A percentile compares a stretch with the other conserved stretches of the same genome.
Conservation (phyloP, 1,140 invertebrate genomes). For the Mactra quadrangularis region DNA sequence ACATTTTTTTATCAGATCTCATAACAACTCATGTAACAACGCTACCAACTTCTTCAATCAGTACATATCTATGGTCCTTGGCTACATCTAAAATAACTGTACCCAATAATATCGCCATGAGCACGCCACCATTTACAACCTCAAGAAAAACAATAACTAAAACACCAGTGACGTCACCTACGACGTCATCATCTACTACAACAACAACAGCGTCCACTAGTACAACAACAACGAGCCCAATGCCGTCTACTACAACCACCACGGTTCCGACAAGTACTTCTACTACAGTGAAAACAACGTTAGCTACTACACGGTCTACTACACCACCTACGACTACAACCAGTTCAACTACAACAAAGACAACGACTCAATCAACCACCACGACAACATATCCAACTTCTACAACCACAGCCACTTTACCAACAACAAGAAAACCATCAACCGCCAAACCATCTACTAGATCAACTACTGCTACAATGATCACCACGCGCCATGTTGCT, state of each 20-base stretch:
- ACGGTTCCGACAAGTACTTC: neutral
- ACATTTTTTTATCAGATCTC: too few relatives aligned
- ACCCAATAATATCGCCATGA: neutral
- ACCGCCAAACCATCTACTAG: neutral
- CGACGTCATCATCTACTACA: neutral
- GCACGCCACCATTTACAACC: neutral
- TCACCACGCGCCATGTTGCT: too few relatives aligned
- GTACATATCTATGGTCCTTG: neutral
- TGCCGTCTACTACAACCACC: neutral
- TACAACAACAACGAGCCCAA: neutral
- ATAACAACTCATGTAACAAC: too few relatives aligned
- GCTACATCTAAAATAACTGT: neutral
- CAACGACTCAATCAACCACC: neutral
- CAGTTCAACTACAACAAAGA: neutral
- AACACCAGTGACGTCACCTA: neutral
- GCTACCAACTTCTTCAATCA: slow-evolving; percentile 2
- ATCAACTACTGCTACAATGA: neutral
- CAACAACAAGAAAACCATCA: neutral
- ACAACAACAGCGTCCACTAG: neutral
- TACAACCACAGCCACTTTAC: neutral
- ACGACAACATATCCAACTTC: neutral
- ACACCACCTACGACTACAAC: neutral
- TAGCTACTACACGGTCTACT: neutral
- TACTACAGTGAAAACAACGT: neutral
- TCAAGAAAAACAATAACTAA: neutral